These are phyloP conservation scores for Paedocypris micromegethes DNA, from an alignment of 2,797 vertebrate species.

Conservation along the genomic window DNA sequence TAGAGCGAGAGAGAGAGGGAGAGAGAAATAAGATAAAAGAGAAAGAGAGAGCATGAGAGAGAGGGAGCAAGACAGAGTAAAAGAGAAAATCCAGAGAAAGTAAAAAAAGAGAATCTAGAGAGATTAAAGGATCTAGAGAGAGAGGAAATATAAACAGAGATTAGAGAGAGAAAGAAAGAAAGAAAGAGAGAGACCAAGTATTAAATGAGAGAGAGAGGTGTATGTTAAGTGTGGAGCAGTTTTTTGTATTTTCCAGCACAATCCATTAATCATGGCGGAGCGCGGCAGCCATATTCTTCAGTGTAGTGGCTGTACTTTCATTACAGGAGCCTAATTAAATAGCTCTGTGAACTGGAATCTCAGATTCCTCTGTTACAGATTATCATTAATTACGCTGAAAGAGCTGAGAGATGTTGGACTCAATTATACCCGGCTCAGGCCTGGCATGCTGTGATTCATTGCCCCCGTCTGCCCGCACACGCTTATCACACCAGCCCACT, in stretches of 20 bases:
- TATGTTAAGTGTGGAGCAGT: slow-evolving; percentile 99
- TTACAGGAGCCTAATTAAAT: slow-evolving; percentile 99
- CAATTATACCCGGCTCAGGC: slow-evolving; percentile 99
- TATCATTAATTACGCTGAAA: slow-evolving; percentile 99
- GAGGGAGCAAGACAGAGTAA: not conserved
- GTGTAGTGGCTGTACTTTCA: slow-evolving; percentile 99
- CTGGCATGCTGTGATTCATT: slow-evolving; percentile 99
- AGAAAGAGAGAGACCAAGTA: slow-evolving; percentile 76
- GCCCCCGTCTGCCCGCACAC: slow-evolving; percentile 90
- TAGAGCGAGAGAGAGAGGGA: too few species aligned
- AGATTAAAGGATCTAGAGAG: slow-evolving; percentile 66
- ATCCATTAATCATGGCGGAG: slow-evolving; percentile 99
- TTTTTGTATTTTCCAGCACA: slow-evolving; percentile 99
- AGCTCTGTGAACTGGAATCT: slow-evolving; percentile 99
- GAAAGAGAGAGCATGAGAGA: too few species aligned
- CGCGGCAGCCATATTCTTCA: slow-evolving; percentile 85
- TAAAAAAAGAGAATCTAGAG: too few species aligned
- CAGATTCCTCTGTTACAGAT: slow-evolving; percentile 99
- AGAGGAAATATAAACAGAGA: slow-evolving; percentile 24
- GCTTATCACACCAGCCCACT: slow-evolving; percentile 99
- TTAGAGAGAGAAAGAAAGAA: slow-evolving; percentile 20
- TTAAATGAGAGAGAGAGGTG: slow-evolving; percentile 75
- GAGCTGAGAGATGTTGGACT: slow-evolving; percentile 99
- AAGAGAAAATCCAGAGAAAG: slow-evolving; percentile 36
- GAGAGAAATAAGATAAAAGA: too few species aligned